Evolutionary conservation across 2,797 vertebrate species (phyloP).

Genomic region (Protosalanx chinensis): DNA sequence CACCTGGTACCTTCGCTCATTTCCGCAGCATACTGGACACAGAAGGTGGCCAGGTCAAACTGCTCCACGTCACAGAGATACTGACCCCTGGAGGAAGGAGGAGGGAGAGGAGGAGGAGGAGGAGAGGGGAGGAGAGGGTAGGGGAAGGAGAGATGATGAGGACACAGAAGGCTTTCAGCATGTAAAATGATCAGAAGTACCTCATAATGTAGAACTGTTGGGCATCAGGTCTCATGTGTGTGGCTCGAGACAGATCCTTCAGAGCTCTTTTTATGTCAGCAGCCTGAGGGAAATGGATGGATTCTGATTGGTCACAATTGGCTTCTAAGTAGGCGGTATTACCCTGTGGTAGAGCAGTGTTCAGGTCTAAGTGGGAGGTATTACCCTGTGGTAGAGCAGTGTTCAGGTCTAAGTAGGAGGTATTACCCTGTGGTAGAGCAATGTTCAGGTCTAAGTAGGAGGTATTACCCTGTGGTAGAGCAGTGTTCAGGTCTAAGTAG

Average conservation of each 20-base stretch:
- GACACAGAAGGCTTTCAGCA: background rate
- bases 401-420: too few species aligned
- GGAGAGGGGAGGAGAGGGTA: too few species aligned
- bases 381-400: background rate
- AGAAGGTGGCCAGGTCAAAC: slow-evolving; percentile 70
- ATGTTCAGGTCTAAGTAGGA: too few species aligned
- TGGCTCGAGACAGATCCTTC: slow-evolving; percentile 70
- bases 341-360: background rate
- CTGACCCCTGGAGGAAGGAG: slow-evolving; percentile 67
- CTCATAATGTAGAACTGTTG: slow-evolving; percentile 69
- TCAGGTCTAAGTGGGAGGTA: background rate
- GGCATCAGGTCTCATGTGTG: slow-evolving; percentile 72
- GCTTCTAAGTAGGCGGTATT: background rate
- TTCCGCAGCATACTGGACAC: slow-evolving; percentile 70
- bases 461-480: too few species aligned
- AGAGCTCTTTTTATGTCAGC: slow-evolving; percentile 63
- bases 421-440: too few species aligned
- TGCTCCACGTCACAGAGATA: slow-evolving; percentile 72
- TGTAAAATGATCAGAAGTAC: slow-evolving; percentile 39
- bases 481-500: too few species aligned
- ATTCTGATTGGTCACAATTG: too few species aligned
- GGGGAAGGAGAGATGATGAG: background rate
- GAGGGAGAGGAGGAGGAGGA: background rate
- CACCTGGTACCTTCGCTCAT: slow-evolving; percentile 69
- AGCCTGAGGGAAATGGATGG: slow-evolving; percentile 50